These are phyloP conservation scores for Triplophysa dalaica DNA, from an alignment of 2,113 vertebrate species.

Conservation along the genomic window DNA sequence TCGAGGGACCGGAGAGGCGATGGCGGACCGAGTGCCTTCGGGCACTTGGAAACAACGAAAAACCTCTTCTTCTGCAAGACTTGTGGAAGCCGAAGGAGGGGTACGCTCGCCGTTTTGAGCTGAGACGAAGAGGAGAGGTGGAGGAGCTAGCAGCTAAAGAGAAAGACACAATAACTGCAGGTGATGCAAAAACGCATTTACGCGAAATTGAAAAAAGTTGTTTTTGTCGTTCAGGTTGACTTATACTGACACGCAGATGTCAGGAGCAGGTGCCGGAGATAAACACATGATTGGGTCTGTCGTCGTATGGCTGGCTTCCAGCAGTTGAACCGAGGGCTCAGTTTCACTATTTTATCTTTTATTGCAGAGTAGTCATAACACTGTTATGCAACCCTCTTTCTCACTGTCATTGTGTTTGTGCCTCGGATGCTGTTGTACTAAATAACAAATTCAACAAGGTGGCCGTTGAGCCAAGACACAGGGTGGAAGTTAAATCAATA, in stretches of 20 bases:
- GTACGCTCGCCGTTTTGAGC: conserved; percentile 88
- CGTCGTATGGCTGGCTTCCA: not conserved
- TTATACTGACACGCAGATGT: conserved; percentile 24
- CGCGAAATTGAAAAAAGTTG: not conserved
- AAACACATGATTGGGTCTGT: conserved; percentile 15
- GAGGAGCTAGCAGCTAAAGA: conserved; percentile 88
- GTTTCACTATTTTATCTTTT: conserved; percentile 29
- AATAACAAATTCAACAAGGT: conserved; percentile 57
- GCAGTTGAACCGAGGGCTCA: conserved; percentile 9
- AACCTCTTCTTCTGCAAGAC: conserved; percentile 89
- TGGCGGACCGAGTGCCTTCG: conserved; percentile 87
- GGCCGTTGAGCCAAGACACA: conserved; percentile 52
- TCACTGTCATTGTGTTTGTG: conserved; percentile 31
- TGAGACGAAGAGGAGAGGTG: conserved; percentile 83
- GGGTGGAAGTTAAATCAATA: conserved; percentile 52
- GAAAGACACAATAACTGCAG: conserved; percentile 91
- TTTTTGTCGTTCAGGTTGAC: conserved; percentile 7
- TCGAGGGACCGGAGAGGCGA: conserved; percentile 72
- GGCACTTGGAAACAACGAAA: conserved; percentile 87
- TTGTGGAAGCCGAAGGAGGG: conserved; percentile 94
- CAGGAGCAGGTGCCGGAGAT: conserved; percentile 24
- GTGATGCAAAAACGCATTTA: conserved; percentile 64
- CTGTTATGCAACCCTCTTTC: conserved; percentile 11
- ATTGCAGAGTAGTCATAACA: conserved; percentile 26
- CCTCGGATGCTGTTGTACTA: conserved; percentile 47